Evolutionary conservation across 2,797 vertebrate species (phyloP), one percentile per base, ranked within the genome.

Genomic region (Smutsia gigantea): DNA sequence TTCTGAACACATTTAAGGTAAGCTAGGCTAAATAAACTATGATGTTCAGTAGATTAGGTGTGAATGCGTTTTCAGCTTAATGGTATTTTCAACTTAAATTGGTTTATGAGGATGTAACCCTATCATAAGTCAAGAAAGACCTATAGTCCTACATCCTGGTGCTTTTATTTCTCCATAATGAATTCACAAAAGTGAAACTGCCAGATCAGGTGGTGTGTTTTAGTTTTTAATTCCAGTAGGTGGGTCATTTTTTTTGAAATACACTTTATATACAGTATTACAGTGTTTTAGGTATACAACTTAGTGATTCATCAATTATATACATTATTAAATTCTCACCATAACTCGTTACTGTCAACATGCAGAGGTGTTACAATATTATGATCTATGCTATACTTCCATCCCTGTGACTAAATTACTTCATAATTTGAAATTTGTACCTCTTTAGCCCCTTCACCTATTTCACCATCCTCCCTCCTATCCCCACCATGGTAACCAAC

Each of bases 151-250:
- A 31, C 14, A 13, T 53, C 18, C 42, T 59, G 31, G 31, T 90
- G 15, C 61, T 84, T 87, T 93, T 75, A 53, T 90, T 93, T 93
- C 19, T 78, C 42, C 42, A 29, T 81, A 31, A 37, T 90, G 12
- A 14, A 94, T 46, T 88, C 72, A 82, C 53, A 95, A 37, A 93
- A 66, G n/a, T 81, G 1, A 37, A 93, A 87, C 84, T 87, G 66
- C 69, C 94, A 55, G 55, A 53, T 83, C 29, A 63, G 86, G 46
- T 86, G 19, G n/a, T 88, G 27, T 57, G 13, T 84, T 84, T 96
- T 68, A 78, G 71, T 90, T 96, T 87, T 92, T 86, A 31, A 86
- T 96, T 93, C 77, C 59, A 93, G n/a, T 87, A 86, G 29, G 29
- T 23, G n/a, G 27, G 17, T 90, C 34, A 23, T 78, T 93, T 78